Evolutionary conservation across 2,888 invertebrate species (phyloP), one percentile per base, ranked within the genome.

Genomic region (Phoenoteleia sp.): DNA sequence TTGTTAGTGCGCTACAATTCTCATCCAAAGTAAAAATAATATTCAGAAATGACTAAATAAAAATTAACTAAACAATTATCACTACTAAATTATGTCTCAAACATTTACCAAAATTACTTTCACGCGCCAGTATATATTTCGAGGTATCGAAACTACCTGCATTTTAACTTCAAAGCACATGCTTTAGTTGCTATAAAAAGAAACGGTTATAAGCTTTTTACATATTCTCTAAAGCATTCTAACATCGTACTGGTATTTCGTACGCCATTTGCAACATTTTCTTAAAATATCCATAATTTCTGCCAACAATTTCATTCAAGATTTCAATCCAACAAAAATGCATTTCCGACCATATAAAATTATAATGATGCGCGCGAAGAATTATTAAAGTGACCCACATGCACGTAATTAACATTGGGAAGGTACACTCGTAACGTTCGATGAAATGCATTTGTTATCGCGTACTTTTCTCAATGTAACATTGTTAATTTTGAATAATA

Each of bases 401-500:
- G 27, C 45, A 13, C 47, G 42, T 58, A 67, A 72, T 72, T 81
- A 71, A 71, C 79, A 60, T 71, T 54, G 58, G 13, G 11, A 42
- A 54, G 15, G 27, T 29, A 23, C 39, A 56, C 19, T n/a, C 15
- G 47, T 39, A 45, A 47, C 42, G 42, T 60, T 74, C 67, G 74
- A 69, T 75, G 60, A 75, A 69, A 67, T 58, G 52, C 60, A 75
- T 69, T 75, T 75, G 52, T 75, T 75, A 69, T 81, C 62, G 29
- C 19, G 27, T 42, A 36, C 58, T 49, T 72, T 64, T 72, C 66
- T 64, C 67, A 11, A 6, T 33, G 72, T 49, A 77, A 66, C 72
- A 77, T 74, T 74, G 83, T 77, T 66, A 77, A 83, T 62, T 72
- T 71, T 76, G 77, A 82, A 76, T 82, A 76, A 76, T 71, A 76